Evolutionary conservation across 2,113 vertebrate species (phyloP), one percentile per base, ranked within the genome.

Genomic region (Corythornis vintsioides): DNA sequence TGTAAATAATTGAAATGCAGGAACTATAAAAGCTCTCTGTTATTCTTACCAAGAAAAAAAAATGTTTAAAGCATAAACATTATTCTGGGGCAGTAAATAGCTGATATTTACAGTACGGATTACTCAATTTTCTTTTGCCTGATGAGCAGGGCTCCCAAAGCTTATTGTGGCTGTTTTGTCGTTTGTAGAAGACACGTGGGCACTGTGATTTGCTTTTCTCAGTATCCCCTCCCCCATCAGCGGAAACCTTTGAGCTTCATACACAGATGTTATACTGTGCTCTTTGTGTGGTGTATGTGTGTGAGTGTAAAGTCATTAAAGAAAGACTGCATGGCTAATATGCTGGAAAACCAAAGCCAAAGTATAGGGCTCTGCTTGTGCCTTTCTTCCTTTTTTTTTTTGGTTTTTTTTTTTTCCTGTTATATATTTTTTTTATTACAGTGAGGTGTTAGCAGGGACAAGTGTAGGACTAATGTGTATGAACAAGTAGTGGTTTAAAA

Each of bases 161-260:
- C 86, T 92, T 85, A 84, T 76, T 95, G 85, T 96, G 91, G 83
- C 95, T 94, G 89, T 91, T 90, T 92, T 92, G 82, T 60, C 31
- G 0, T 90, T 96, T 93, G 88, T 94, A 10, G 72, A 65, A 92
- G 91, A 91, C 96, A 96, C 81, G 82, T 94, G 96, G 95, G 94
- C 57, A 72, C 96, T 80, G 81, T 69, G 92, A 96, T 97, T 97
- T 94, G 94, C 94, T 96, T 97, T 97, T 97, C 95, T 97, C 50
- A 2, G 81, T 77, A 85, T 92, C 83, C 92, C 95, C 89, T 97
- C 91, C 97, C 97, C 95, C 96, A 89, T 53, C 88, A 57, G 43
- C 84, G 65, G 86, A 95, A 95, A 70, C 86, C 96, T 93, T 94
- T 88, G 96, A 82, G 86, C 94, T 93, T 83, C 89, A 88, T 74